Conservation (phyloP, 2,113 vertebrate species). For the Heloderma charlesbogerti region DNA sequence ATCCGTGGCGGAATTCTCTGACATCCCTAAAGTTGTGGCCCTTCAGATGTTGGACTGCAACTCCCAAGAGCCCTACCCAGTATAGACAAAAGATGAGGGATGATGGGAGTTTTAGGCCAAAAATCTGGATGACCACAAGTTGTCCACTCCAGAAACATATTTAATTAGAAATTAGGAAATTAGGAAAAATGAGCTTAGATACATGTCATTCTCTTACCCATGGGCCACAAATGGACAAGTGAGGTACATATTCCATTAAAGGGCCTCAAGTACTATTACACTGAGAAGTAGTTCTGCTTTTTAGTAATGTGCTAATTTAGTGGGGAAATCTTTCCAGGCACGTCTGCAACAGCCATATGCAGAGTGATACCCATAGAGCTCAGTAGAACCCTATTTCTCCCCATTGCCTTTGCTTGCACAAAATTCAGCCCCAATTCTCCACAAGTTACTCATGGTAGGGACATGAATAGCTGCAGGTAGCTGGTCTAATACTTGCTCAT, state of each 20-base stretch:
- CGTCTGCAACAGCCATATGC: not conserved
- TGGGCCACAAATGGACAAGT: not conserved
- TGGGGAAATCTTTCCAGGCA: not conserved
- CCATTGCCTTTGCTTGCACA: not conserved
- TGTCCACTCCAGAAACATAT: not conserved
- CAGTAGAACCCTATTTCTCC: not conserved
- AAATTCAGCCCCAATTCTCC: not conserved
- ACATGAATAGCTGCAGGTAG: not conserved
- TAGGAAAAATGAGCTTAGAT: not conserved
- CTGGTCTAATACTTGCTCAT: not conserved
- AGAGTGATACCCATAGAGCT: not conserved
- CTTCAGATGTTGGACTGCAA: not conserved
- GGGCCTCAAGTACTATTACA: not conserved
- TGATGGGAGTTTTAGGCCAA: too few species aligned
- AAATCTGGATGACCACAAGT: too few species aligned
- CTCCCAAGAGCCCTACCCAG: too few species aligned
- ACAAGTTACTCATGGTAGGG: not conserved
- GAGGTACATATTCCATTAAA: not conserved
- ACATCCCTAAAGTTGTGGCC: too few species aligned
- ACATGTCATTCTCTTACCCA: not conserved
- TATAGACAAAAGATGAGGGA: too few species aligned
- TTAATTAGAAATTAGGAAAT: not conserved
- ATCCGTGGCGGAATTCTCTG: too few species aligned
- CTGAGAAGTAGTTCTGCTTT: not conserved
- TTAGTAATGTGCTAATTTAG: not conserved